Conservation (phyloP, 2,113 vertebrate genomes). For the Potamarius usumacintae region DNA sequence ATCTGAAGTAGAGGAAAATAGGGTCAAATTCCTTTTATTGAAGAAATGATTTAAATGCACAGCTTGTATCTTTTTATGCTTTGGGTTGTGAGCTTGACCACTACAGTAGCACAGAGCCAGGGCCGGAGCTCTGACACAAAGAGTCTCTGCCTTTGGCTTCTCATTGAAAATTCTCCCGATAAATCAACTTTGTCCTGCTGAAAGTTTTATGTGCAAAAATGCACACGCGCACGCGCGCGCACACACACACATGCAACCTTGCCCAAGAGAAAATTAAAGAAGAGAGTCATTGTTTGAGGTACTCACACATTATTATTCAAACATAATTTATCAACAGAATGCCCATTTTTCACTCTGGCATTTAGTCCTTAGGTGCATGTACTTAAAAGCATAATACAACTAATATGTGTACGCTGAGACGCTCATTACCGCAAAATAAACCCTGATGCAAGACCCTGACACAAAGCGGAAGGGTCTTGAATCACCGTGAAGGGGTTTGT, state of each 20-base stretch:
- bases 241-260: not conserved
- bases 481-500: too few species aligned
- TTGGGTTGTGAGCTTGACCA: not conserved
- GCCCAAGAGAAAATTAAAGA: not conserved
- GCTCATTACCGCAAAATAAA: too few species aligned
- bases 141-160: constrained; percentile 17
- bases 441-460: too few species aligned
- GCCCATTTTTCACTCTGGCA: constrained; percentile 28
- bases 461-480: too few species aligned
- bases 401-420: not conserved
- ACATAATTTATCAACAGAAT: constrained; percentile 44
- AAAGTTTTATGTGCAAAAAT: constrained; percentile 9
- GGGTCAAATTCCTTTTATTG: not conserved
- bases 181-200: constrained; percentile 49
- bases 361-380: constrained; percentile 26
- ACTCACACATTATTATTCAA: constrained; percentile 15
- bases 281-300: not conserved
- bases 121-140: not conserved
- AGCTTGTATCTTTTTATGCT: not conserved
- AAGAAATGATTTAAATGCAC: not conserved
- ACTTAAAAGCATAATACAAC: constrained; percentile 18
- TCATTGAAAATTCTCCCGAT: constrained; percentile 49
- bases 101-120: not conserved
- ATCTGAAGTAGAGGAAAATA: not conserved
- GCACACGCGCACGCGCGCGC: not conserved